Base-by-base conservation (phyloP, 2,888 invertebrate genomes). In the Diplolepis rosae region DNA sequence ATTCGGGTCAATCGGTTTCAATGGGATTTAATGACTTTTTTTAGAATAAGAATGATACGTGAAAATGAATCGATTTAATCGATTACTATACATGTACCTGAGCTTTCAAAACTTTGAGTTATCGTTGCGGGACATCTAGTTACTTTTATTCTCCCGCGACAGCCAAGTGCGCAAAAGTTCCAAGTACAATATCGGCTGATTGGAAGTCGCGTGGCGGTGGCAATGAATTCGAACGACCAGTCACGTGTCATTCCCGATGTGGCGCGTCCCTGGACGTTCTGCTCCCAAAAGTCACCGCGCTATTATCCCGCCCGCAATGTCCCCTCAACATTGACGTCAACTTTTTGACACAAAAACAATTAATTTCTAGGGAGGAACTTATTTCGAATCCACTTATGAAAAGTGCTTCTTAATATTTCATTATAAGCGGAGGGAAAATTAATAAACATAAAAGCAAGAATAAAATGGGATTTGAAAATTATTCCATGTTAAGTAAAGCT, bases 141-240 rank as follows among this genome's bases (percentile, higher is more conserved):
- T 39, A 48, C 18, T 48, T 22, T 48, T 39, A 61, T 35, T 61
- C 61, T 61, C 39, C 4, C n/a, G 39, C n/a, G 61, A 61, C 39
- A 61, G 39, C 39, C 7, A 61, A 61, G 39, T 61, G 61, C 39
- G 61, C 61, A 24, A 74, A 77, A 75, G 73, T 68, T 72, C 70
- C 69, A 71, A 70, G 77, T 70, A 83, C 83, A 82, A 85, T 85
- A 79, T 78, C 77, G 80, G 78, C 79, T 85, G 85, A 87, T 88
- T 85, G 85, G 83, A 76, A 80, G 88, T 83, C 88, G 84, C 88
- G 88, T 88, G 87, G 68, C 87, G 79, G 78, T 75, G 79, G 77
- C 80, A 79, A 82, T 83, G 81, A 82, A 81, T 83, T 83, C 79
- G 79, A 79, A 79, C 76, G 78, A 71, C 65, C 73, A 72, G 83